A percentile compares a stretch with the other conserved stretches of the same genome.
These are phyloP conservation scores for Piprites chloris DNA, from an alignment of 2,113 vertebrate species.

Conservation along the genomic window DNA sequence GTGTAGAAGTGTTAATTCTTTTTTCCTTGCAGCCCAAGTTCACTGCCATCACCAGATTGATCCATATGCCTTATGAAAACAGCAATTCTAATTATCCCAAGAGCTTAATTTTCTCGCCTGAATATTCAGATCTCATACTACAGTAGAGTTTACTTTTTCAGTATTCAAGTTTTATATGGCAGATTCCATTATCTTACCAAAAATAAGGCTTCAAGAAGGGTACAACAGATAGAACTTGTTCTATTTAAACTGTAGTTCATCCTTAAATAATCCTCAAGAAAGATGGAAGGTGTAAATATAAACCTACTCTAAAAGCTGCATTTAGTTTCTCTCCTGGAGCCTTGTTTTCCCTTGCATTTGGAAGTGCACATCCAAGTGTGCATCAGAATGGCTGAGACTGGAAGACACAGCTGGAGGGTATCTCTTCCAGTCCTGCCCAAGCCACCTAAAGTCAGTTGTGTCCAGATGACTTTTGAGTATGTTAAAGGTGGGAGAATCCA, in stretches of 20 bases:
- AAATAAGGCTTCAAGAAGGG: not conserved
- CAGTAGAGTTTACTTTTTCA: not conserved
- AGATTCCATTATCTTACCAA: not conserved
- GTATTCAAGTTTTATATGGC: not conserved
- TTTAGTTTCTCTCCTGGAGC: not conserved
- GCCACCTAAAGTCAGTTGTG: rapidly evolving
- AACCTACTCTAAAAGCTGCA: not conserved
- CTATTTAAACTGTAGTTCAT: not conserved
- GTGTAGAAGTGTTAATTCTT: not conserved
- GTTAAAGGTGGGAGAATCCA: not conserved
- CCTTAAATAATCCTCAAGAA: not conserved
- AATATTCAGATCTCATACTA: not conserved
- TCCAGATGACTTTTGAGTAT: not conserved
- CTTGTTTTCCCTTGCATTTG: not conserved
- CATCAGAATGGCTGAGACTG: not conserved
- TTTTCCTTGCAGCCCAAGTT: not conserved
- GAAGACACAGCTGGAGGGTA: not conserved
- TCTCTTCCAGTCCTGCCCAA: not conserved
- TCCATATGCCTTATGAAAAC: not conserved
- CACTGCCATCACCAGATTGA: not conserved
- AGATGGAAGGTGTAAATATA: not conserved
- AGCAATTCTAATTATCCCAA: not conserved
- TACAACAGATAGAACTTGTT: not conserved
- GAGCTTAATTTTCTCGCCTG: not conserved
- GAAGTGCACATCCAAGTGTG: not conserved